Conservation (phyloP, 92 coral and sea anemone species). For the Epizoanthus ramosus region DNA sequence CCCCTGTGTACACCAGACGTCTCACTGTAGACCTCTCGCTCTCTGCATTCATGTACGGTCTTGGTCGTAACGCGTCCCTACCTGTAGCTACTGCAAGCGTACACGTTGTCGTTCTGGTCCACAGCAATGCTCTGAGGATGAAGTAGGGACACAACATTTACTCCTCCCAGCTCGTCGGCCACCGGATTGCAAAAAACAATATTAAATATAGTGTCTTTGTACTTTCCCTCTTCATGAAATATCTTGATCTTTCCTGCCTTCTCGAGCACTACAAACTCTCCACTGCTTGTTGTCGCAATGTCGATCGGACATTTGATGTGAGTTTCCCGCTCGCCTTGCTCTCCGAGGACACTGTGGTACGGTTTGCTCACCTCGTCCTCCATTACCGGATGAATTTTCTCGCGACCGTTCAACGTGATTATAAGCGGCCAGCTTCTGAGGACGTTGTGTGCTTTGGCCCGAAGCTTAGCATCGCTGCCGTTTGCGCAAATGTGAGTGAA, state of each 20-base stretch:
- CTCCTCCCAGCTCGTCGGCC: conserved; percentile 53
- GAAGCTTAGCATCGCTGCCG: conserved; percentile 39
- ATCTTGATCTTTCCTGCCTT: conserved; percentile 36
- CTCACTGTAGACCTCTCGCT: too few relatives aligned
- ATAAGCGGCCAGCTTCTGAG: conserved; percentile 72
- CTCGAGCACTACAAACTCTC: conserved; percentile 30
- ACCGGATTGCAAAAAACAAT: conserved; percentile 43
- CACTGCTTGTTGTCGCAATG: conserved; percentile 27
- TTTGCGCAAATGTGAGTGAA: conserved; percentile 63
- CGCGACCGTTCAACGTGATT: conserved; percentile 37
- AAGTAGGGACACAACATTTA: conserved; percentile 46
- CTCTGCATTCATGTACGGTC: too few relatives aligned
- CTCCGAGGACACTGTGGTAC: conserved; percentile 48
- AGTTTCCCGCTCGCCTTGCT: conserved; percentile 33
- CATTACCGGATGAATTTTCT: conserved; percentile 68
- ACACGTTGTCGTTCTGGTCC: conserved; percentile 52
- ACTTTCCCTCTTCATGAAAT: conserved; percentile 34
- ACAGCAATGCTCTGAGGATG: conserved; percentile 66
- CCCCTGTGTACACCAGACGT: too few relatives aligned
- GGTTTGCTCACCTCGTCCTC: conserved; percentile 55
- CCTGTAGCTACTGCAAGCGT: conserved; percentile 62
- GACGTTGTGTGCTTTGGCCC: conserved; percentile 33
- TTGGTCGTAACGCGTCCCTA: background rate
- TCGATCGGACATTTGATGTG: conserved; percentile 33
- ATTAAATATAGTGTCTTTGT: conserved; percentile 53